These are phyloP conservation scores for Pyrgus malvae DNA, from an alignment of 2,888 invertebrate species.

Conservation along the genomic window DNA sequence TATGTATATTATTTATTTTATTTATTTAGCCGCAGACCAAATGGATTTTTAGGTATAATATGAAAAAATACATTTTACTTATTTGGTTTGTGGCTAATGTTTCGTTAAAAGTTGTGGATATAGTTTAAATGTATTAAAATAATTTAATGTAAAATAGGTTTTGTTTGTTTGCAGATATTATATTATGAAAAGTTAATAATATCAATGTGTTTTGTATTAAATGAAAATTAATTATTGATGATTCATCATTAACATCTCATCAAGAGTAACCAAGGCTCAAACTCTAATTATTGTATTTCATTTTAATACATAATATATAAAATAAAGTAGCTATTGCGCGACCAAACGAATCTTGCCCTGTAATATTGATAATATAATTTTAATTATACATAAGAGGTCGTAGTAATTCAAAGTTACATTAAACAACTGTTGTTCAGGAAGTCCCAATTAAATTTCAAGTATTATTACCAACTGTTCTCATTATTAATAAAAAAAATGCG, in stretches of 20 bases:
- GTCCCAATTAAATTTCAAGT: no score
- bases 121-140: no score
- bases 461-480: no score
- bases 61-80: neutral
- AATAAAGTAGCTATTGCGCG: slow-evolving; percentile 66
- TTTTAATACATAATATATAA: slow-evolving; percentile 14
- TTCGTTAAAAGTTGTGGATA: neutral
- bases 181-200: no score
- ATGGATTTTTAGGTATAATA: neutral
- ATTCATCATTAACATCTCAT: neutral
- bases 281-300: neutral
- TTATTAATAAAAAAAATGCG: no score
- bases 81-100: neutral
- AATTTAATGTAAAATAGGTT: no score
- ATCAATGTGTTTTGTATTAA: no score
- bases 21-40: neutral
- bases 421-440: no score
- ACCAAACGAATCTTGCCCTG: slow-evolving; percentile 66
- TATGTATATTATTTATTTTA: neutral
- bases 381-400: neutral
- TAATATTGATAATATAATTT: slow-evolving; percentile 29
- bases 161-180: no score
- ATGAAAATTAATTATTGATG: no score
- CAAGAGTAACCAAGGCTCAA: neutral
- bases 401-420: no score